These are phyloP conservation scores for Microctonus brassicae DNA, from an alignment of 2,888 invertebrate species.

Conservation along the genomic window DNA sequence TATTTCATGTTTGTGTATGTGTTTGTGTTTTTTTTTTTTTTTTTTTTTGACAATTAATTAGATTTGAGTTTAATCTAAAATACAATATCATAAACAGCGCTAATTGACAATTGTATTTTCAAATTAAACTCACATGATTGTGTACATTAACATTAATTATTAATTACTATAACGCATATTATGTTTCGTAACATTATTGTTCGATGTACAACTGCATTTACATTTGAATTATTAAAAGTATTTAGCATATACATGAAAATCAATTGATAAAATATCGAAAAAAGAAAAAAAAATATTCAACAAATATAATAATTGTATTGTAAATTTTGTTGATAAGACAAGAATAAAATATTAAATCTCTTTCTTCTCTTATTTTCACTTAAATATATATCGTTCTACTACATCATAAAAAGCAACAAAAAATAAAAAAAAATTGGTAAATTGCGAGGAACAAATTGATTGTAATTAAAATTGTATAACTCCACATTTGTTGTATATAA, in stretches of 20 bases:
- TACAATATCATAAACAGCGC: slow-evolving; percentile 11
- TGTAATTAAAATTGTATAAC: slow-evolving; percentile 51
- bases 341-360: not conserved
- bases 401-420: slow-evolving; percentile 35
- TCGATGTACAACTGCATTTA: not conserved
- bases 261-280: not conserved
- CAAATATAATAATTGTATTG: not conserved
- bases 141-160: not conserved
- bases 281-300: not conserved
- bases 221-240: too few relatives aligned
- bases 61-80: not conserved
- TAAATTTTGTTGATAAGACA: not conserved
- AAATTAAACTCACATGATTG: slow-evolving; percentile 9
- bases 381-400: slow-evolving; percentile 45
- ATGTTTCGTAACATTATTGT: not conserved
- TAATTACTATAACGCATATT: not conserved
- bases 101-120: slow-evolving; percentile 11
- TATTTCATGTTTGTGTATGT: slow-evolving; percentile 2
- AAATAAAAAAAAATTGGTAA: not conserved
- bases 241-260: too few relatives aligned
- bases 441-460: slow-evolving; percentile 42
- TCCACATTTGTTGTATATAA: too few relatives aligned
- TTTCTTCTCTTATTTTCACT: not conserved
- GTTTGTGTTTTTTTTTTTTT: not conserved
- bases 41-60: slow-evolving; percentile 14